These are phyloP conservation scores for Pollimyrus isidori DNA, from an alignment of 2,113 vertebrate species.

Conservation along the genomic window DNA sequence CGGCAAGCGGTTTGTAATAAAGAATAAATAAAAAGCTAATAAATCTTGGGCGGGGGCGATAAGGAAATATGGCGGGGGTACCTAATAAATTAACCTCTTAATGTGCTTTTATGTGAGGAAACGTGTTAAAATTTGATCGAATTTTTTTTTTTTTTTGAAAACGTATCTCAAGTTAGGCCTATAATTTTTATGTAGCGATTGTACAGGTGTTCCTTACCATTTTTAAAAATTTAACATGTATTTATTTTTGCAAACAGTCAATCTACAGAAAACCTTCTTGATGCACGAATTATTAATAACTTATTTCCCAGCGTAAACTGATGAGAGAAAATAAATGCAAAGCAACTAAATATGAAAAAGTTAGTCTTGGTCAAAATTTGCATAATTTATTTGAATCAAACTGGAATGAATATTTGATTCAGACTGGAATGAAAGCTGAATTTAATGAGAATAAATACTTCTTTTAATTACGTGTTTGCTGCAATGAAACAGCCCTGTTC, in stretches of 20 bases:
- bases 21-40: slow-evolving; percentile 21
- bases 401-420: neutral
- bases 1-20: neutral
- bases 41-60: slow-evolving; percentile 54
- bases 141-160: neutral
- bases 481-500: neutral
- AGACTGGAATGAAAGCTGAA: neutral
- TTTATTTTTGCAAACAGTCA: neutral
- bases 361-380: neutral
- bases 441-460: neutral
- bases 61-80: slow-evolving; percentile 52
- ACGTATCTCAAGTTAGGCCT: neutral
- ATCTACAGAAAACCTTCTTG: neutral
- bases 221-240: neutral
- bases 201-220: neutral
- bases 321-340: neutral
- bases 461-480: neutral
- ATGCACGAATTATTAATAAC: neutral
- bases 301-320: neutral
- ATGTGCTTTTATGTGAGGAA: slow-evolving; percentile 16
- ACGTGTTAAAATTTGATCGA: neutral
- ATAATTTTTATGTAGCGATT: neutral
- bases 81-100: slow-evolving; percentile 5
- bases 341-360: neutral
- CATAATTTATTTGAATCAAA: neutral